Percentiles rank a stretch among this genome's conserved stretches.
Conservation (phyloP, 37 sponge, comb jelly and placozoan species). For the Oscarella lobularis region DNA sequence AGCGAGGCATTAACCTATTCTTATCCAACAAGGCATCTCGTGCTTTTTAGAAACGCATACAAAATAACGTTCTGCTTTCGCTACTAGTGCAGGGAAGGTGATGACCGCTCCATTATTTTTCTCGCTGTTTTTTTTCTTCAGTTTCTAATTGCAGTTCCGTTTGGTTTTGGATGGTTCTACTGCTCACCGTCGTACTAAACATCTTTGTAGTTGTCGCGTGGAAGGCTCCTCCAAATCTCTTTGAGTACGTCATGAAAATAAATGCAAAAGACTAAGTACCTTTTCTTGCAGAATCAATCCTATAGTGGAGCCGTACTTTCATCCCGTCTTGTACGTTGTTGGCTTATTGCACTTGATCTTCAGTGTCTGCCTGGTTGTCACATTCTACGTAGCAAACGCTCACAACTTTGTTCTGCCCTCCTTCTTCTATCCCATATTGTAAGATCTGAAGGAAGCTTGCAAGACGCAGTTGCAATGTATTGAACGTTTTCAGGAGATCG, state of each 20-base stretch:
- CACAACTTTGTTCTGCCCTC: constrained; percentile 33
- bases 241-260: too few relatives aligned
- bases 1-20: too few relatives aligned
- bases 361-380: constrained; percentile 26
- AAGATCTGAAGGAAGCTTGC: too few relatives aligned
- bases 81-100: neutral
- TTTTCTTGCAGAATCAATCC: too few relatives aligned
- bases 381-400: constrained; percentile 45
- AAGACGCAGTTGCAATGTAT: too few relatives aligned
- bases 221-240: constrained; percentile 11
- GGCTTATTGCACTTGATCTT: constrained; percentile 45
- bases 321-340: constrained; percentile 22
- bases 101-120: neutral
- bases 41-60: neutral
- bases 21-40: too few relatives aligned
- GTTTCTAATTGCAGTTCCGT: neutral
- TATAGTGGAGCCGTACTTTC: constrained; percentile 16
- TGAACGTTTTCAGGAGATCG: too few relatives aligned
- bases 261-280: too few relatives aligned
- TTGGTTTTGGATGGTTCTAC: constrained; percentile 5
- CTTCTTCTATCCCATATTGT: constrained; percentile 15
- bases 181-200: constrained; percentile 26
- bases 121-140: neutral
- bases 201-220: constrained; percentile 24
- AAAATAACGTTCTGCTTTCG: neutral